Evolutionary conservation across 2,888 invertebrate species (phyloP).

Genomic region (Notodonta ziczac): DNA sequence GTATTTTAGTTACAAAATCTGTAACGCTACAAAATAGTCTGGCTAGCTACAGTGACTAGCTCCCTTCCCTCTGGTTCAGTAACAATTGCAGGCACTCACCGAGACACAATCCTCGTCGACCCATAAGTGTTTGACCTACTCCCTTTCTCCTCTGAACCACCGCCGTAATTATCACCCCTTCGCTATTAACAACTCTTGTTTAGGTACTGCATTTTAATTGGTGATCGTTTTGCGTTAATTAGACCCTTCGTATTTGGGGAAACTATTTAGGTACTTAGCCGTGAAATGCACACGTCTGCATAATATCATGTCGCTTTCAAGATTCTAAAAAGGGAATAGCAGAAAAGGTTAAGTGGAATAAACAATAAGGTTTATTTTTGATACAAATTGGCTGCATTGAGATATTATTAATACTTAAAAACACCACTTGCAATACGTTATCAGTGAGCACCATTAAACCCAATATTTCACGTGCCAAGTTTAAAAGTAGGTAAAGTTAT

Average conservation of each 20-base stretch:
- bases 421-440: no score
- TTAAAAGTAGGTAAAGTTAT: not conserved
- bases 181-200: constrained; percentile 22
- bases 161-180: constrained; percentile 26
- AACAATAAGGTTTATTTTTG: no score
- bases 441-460: no score
- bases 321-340: no score
- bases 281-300: no score
- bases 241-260: not conserved
- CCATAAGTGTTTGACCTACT: constrained; percentile 47
- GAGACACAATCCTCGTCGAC: constrained; percentile 30
- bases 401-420: no score
- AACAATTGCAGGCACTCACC: constrained; percentile 29
- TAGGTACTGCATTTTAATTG: constrained; percentile 12
- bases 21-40: constrained; percentile 4
- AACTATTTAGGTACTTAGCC: not conserved
- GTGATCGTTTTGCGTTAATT: constrained; percentile 1
- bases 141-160: constrained; percentile 27
- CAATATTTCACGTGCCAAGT: no score
- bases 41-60: not conserved
- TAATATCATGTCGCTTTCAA: no score
- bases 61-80: constrained; percentile 18
- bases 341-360: no score
- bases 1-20: not conserved
- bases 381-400: no score